phyloP scores from a whole-genome alignment of 1,140 invertebrate genomes.

The Drosophila serrata region DNA sequence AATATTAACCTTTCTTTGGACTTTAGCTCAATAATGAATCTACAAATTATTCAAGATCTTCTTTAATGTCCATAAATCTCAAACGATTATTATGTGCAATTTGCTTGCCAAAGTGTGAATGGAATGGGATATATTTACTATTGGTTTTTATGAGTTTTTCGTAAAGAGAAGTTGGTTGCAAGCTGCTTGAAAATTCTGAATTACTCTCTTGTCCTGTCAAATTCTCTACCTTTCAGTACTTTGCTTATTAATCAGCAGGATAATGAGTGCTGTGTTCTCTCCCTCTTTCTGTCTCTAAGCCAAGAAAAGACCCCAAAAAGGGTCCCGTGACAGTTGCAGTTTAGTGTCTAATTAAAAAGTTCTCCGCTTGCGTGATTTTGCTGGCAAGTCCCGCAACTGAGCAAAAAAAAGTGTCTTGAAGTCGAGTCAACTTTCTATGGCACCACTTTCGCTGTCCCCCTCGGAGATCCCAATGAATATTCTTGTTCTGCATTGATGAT shows the following conservation, averaged over 20 bases:
- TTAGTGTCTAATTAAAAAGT: slow-evolving; percentile 75
- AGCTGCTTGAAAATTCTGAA: neutral
- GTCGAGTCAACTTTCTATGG: slow-evolving; percentile 73
- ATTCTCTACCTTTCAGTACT: slow-evolving; percentile 5
- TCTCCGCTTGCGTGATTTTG: slow-evolving; percentile 25
- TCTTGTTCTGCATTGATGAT: slow-evolving; percentile 73
- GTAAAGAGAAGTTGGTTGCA: neutral
- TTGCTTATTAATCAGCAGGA: slow-evolving; percentile 51
- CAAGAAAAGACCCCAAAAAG: slow-evolving; percentile 21
- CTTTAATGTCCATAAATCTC: neutral
- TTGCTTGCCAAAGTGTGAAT: neutral
- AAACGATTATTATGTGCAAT: neutral
- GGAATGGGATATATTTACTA: neutral
- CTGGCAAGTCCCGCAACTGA: slow-evolving; percentile 13
- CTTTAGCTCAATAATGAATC: neutral
- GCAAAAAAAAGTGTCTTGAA: slow-evolving; percentile 34
- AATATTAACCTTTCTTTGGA: neutral
- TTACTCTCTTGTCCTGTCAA: neutral
- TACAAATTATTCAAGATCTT: neutral
- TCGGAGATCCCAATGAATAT: slow-evolving; percentile 57
- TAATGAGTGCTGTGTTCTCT: slow-evolving; percentile 35
- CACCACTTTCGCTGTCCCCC: slow-evolving; percentile 74
- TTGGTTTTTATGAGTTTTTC: neutral
- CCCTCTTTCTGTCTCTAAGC: slow-evolving; percentile 2
- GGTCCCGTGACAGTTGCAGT: slow-evolving; percentile 56